Base-by-base conservation (phyloP, 2,113 vertebrate genomes). In the Passer montanus region DNA sequence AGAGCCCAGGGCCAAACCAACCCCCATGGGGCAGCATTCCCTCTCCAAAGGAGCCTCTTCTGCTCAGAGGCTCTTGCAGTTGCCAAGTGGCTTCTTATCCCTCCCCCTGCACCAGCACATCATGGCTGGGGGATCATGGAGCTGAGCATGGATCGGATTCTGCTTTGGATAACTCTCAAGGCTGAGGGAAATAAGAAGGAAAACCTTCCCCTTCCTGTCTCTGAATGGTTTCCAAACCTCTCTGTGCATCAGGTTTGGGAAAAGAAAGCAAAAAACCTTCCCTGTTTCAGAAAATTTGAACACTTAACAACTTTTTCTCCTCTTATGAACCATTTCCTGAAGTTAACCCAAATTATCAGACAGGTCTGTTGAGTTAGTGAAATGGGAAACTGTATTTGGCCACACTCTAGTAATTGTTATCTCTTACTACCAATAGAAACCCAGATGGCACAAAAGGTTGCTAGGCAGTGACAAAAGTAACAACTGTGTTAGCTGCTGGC, bases 21-120 rank as follows among this genome's bases (percentile, higher is more conserved):
- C 9, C 6, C 44, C 41, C 16, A 11, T 0, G 0, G 21, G 43
- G 8, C 26, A 46, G 27, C 0, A 0, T 6, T 62, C 6, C 47
- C 55, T n/a, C 33, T 86, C 31, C 63, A 94, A 50, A 77, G 16
- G 67, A 74, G 30, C 24, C 50, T 78, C 9, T 67, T 68, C 49
- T 63, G 27, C 49, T 81, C 35, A 62, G 41, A 75, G 52, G 37
- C 21, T 69, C 53, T 68, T 88, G 37, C 28, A 63, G n/a, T 43
- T 84, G 18, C 37, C 31, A 15, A 14, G 53, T 4, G 1, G 41
- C 18, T 90, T 77, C 81, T 46, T 67, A 60, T 22, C 21, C 33
- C 23, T 75, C 41, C 1, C 1, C 18, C 37, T 3, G 1, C 55
- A 58, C 11, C 0, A 2, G 59, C 22, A 58, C 43, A 41, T 43